Evolutionary conservation across 1,140 invertebrate species (phyloP), one percentile per base, ranked within the genome.

Genomic region (Dufourea novaeangliae): DNA sequence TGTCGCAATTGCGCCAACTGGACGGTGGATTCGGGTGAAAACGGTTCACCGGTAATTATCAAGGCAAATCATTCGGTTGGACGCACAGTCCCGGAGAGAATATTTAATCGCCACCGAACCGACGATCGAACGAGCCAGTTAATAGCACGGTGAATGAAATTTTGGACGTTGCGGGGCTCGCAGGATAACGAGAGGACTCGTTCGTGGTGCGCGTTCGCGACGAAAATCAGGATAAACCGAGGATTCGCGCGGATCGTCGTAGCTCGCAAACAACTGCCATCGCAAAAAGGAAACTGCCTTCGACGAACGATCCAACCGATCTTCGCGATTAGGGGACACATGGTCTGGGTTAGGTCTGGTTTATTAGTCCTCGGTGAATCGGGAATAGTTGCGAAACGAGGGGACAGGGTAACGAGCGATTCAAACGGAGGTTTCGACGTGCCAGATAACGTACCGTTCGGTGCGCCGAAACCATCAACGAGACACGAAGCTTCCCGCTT

Each of bases 211-310:
- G 44, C 54, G 34, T 50, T 73, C 32, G 10, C 70, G n/a, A 32
- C 6, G 22, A 41, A 22, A 37, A 7, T 20, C 17, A 7, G 20
- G n/a, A 10, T n/a, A 8, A 73, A 17, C 32, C 52, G 44, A 56
- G 46, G 41, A 20, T 46, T 52, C 64, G 52, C 52, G 37, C 56
- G 70, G 50, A 46, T 22, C 17, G 10, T 37, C 41, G 39, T 2
- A 64, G 22, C 71, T 71, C 20, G 54, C 39, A 46, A 64, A 50
- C 41, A 64, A 75, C 73, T 69, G 73, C 64, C 73, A 75, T 46
- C 52, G n/a, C 25, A 32, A 22, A 27, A 25, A 17, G 29, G 44
- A 29, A 14, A 57, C 27, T 34, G 34, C 44, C 22, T 39, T 44
- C 63, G 0, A 6, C 32, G 32, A 59, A 17, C 14, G n/a, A 46